Base-by-base conservation (phyloP, 2,797 vertebrate genomes). In the Rhyacichthys aspro region DNA sequence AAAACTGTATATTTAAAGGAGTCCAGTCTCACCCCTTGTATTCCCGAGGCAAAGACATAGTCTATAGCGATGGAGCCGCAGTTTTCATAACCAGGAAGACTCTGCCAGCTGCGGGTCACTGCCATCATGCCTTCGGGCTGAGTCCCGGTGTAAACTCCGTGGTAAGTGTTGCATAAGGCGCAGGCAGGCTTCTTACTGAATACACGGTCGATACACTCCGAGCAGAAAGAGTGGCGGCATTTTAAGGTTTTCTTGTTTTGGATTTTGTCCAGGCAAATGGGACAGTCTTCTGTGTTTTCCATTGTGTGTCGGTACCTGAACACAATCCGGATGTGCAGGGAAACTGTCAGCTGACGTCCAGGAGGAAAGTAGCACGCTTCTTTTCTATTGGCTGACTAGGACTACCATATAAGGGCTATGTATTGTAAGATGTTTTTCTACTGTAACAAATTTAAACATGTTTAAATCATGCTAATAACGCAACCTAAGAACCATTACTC, bases 61-160 rank as follows among this genome's bases (percentile, higher is more conserved):
- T 90, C 71, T 62, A 95, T 94, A 63, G 91, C 70, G 59, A 94
- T 91, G 45, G 88, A 90, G 42, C 91, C 91, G 0, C 86, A 90
- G 55, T 76, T 77, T 65, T 94, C 91, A 32, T 90, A 94, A 69
- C 94, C 92, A 0, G 94, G 93, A 44, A 94, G 87, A 1, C 76
- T 59, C 16, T 87, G 82, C 39, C 79, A 63, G 16, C 88, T 88
- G 57, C 84, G 87, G 48, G 79, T 89, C 60, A 93, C 93, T 66
- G 90, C 78, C 94, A 95, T 95, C 32, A 83, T 83, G 46, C 92
- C 94, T 11, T 89, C 85, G 69, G 93, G 93, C 79, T 95, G 94
- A 16, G 90, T 94, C 32, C 94, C 93, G 11, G 82, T 89, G 77
- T 94, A 86, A 47, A 89, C 78, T 54, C 93, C 93, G 41, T 93